Evolutionary conservation across 2,797 vertebrate genomes (phyloP).

Genomic region (Mastacembelus armatus): DNA sequence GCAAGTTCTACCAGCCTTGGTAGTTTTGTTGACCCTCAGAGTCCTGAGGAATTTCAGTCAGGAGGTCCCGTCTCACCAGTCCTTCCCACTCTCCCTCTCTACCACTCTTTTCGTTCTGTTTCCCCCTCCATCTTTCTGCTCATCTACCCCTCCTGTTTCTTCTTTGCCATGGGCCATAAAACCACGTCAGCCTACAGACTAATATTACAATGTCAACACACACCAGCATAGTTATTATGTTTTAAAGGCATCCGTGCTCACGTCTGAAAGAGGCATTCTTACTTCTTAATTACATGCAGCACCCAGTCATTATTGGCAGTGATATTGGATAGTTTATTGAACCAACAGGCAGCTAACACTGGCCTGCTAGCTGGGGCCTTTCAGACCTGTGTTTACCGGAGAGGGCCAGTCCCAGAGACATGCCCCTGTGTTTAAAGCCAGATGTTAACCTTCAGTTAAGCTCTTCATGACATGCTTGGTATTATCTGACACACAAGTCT

Average conservation of each 20-base stretch:
- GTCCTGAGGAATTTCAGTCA: constrained; percentile 77
- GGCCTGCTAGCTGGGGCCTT: constrained; percentile 27
- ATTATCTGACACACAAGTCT: constrained; percentile 47
- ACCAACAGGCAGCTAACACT: constrained; percentile 63
- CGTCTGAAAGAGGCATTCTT: constrained; percentile 65
- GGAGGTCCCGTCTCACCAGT: constrained; percentile 25
- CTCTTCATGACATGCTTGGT: constrained; percentile 35
- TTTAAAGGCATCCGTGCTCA: constrained; percentile 37
- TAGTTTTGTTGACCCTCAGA: constrained; percentile 75
- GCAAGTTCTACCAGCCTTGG: constrained; percentile 21
- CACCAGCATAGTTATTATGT: constrained; percentile 54
- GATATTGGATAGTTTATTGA: constrained; percentile 77
- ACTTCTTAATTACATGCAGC: constrained; percentile 51
- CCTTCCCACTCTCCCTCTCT: constrained; percentile 20
- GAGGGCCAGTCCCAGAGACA: constrained; percentile 47
- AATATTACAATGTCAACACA: constrained; percentile 40
- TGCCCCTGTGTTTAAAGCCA: constrained; percentile 60
- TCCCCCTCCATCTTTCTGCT: constrained; percentile 17
- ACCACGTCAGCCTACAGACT: constrained; percentile 72
- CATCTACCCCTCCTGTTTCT: constrained; percentile 26
- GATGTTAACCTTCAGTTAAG: constrained; percentile 47
- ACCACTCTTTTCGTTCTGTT: constrained; percentile 4
- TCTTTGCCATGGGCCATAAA: constrained; percentile 48
- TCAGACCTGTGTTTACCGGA: constrained; percentile 68
- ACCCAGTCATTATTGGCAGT: constrained; percentile 59